Base-by-base conservation (phyloP, 2,888 invertebrate genomes). In the Lepidochitona cinerea region DNA sequence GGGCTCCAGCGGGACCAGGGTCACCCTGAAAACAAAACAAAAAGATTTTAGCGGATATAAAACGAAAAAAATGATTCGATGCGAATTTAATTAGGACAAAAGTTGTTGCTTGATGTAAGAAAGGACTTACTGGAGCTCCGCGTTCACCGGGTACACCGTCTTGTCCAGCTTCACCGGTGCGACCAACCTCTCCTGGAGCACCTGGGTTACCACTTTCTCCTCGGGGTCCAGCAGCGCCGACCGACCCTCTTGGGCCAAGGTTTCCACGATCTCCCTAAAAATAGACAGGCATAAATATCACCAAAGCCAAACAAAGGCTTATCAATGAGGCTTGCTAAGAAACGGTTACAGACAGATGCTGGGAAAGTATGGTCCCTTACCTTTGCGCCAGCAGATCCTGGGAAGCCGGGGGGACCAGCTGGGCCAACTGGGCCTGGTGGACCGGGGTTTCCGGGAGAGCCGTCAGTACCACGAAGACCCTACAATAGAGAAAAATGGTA, bases 381-480 rank as follows among this genome's bases (percentile, higher is more conserved):
- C 81, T 85, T 85, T 37, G 81, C 73, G 70, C 88, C 88, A 75
- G 75, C 70, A 26, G 81, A 71, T 68, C 88, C 88, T 0, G 85
- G 84, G 74, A 83, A 84, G 49, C 88, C 88, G 35, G 83, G 79
- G 41, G 83, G 76, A 53, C 88, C 88, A 9, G 83, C 79, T 33
- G 83, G 79, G 68, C 95, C 95, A 92, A 93, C 92, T 37, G 92
- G 91, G 82, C 95, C 95, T 82, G 94, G 93, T 0, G 92, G 89
- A 59, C 96, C 96, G 65, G 94, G 93, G 78, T 93, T 91, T 18
- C 96, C 96, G 32, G 93, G 93, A 70, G 93, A 92, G 37, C 96
- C 87, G 64, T 87, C 87, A 37, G 79, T 75, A 72, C 87, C 87
- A 32, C 84, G 72, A 7, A 82, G 64, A 72, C 87, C 87, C 87